Evolutionary conservation across 2,113 vertebrate genomes (phyloP), one percentile per base, ranked within the genome.

Genomic region (Plestiodon gilberti): DNA sequence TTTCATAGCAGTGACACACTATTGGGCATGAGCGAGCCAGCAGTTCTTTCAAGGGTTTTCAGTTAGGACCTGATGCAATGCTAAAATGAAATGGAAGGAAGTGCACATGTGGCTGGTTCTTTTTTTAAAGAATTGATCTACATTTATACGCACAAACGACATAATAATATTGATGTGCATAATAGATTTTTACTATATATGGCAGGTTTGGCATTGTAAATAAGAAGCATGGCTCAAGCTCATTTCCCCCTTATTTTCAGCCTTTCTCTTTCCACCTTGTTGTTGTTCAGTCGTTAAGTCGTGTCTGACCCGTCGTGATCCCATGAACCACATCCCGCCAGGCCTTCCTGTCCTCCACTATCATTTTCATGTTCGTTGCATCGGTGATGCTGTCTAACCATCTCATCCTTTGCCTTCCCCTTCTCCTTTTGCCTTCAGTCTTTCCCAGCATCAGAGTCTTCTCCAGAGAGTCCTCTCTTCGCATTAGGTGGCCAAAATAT

Each of bases 11-110:
- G 64, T 86, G 92, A 89, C 71, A 82, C 73, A 81, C 93, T 92
- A 96, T 93, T 87, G 93, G 91, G 94, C 91, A 92, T 64, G 90
- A 89, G 90, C 88, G 77, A 84, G 90, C 89, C 79, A 33, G 73
- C 90, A 65, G 90, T 92, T 96, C 94, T 91, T 91, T 95, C 92
- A 87, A 94, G 91, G 93, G 90, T 93, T 93, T 93, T 91, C 92
- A 84, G 80, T 87, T 90, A 87, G 90, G 91, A 82, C 84, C 81
- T 81, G 92, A 92, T 91, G 92, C 93, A 81, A 28, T 14, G 93
- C 91, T 92, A 92, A 94, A 93, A 94, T 94, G 91, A 94, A 93
- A 94, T 89, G 91, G 93, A 94, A 95, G 92, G 92, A 94, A 94
- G 94, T 91, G 87, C 88, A 92, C 91, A 88, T 91, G 90, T 90